A percentile compares a stretch with the other conserved stretches of the same genome.
phyloP scores from a whole-genome alignment of 1,140 invertebrate genomes.

The Marisa cornuarietis region DNA sequence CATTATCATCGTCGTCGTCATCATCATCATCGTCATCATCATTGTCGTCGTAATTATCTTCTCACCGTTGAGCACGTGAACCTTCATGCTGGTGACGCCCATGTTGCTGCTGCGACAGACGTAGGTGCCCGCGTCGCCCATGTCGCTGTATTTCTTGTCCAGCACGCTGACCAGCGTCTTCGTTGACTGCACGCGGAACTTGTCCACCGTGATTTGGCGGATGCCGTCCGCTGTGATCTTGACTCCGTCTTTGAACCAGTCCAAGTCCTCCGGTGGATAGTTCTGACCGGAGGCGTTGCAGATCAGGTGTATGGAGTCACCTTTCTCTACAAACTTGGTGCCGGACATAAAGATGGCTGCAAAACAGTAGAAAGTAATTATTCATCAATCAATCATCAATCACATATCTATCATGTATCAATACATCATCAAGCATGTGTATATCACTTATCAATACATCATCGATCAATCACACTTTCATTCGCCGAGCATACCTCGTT shows the following conservation, averaged over 20 bases:
- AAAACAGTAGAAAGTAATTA: not conserved
- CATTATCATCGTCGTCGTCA: slow-evolving; percentile 25
- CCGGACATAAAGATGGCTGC: slow-evolving; percentile 46
- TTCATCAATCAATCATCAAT: too few species aligned
- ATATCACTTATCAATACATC: too few species aligned
- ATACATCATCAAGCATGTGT: too few species aligned
- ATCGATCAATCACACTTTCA: too few species aligned
- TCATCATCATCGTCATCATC: slow-evolving; percentile 22
- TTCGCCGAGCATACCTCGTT: too few species aligned
- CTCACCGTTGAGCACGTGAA: slow-evolving; percentile 36
- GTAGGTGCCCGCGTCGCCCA: slow-evolving; percentile 32
- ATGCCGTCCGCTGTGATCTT: slow-evolving; percentile 37
- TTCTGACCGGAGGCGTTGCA: slow-evolving; percentile 43
- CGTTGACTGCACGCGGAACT: slow-evolving; percentile 26
- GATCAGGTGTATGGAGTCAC: slow-evolving; percentile 44
- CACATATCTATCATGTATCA: too few species aligned
- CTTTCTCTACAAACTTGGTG: slow-evolving; percentile 50
- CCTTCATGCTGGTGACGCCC: slow-evolving; percentile 30
- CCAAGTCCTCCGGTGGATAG: slow-evolving; percentile 38
- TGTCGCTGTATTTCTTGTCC: slow-evolving; percentile 37
- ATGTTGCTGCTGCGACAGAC: slow-evolving; percentile 32
- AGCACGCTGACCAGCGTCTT: slow-evolving; percentile 38
- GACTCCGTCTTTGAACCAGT: slow-evolving; percentile 55
- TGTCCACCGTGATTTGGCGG: slow-evolving; percentile 35
- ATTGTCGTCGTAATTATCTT: slow-evolving; percentile 12